Evolutionary conservation across 2,888 invertebrate species (phyloP).

Genomic region (Erpobdella octoculata): DNA sequence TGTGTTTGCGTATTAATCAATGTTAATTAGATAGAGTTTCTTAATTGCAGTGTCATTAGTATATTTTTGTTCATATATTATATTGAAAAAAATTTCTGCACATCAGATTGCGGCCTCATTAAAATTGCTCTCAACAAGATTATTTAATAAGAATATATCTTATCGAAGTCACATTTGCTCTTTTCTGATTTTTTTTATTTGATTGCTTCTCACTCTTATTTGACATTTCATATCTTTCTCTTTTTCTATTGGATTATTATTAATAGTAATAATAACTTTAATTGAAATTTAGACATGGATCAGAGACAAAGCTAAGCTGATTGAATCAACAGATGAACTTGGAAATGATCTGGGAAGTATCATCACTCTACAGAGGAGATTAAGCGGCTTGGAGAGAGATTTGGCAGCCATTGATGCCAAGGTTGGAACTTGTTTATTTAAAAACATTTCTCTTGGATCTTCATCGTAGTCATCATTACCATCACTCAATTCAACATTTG

Average conservation of each 20-base stretch:
- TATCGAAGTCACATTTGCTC: too few species aligned
- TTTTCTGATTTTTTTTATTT: too few species aligned
- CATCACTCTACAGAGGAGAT: slow-evolving; percentile 90
- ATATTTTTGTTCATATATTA: too few species aligned
- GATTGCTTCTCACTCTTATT: not conserved
- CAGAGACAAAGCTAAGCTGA: slow-evolving; percentile 94
- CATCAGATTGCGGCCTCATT: too few species aligned
- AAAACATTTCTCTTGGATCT: not conserved
- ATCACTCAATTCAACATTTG: not conserved
- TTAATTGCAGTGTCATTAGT: too few species aligned
- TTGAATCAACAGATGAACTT: slow-evolving; percentile 92
- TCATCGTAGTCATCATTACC: not conserved
- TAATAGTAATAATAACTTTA: too few species aligned
- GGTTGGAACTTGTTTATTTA: slow-evolving; percentile 40
- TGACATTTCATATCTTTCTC: not conserved
- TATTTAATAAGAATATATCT: too few species aligned
- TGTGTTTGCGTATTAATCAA: too few species aligned
- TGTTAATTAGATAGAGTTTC: too few species aligned
- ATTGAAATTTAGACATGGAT: slow-evolving; percentile 80
- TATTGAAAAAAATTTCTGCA: too few species aligned
- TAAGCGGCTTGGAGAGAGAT: slow-evolving; percentile 97
- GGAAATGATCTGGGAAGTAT: slow-evolving; percentile 92
- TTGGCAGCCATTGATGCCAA: slow-evolving; percentile 96
- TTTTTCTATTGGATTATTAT: too few species aligned
- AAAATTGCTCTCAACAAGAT: too few species aligned